A percentile compares a stretch with the other conserved stretches of the same genome.
phyloP scores from a whole-genome alignment of 2,113 vertebrate species.

The Mustelus asterias region DNA sequence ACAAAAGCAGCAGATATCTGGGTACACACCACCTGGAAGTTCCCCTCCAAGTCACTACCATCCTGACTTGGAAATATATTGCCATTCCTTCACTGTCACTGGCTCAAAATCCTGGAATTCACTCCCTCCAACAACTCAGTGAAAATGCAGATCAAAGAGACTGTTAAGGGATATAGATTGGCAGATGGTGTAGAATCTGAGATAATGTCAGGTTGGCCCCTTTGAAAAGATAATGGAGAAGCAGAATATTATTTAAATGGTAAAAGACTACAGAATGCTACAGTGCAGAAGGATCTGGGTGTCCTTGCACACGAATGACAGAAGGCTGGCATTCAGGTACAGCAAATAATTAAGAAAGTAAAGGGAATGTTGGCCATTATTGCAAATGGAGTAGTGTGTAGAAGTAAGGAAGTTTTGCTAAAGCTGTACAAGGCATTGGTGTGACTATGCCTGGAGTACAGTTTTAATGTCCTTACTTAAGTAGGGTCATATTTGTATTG shows the following conservation, averaged over 20 bases:
- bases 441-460: background rate
- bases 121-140: no score
- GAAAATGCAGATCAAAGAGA: background rate
- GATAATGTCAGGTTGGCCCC: background rate
- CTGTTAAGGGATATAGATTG: background rate
- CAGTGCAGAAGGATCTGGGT: background rate
- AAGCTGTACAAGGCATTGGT: background rate
- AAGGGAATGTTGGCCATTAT: background rate
- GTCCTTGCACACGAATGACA: background rate
- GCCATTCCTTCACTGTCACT: no score
- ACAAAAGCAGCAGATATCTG: no score
- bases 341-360: background rate
- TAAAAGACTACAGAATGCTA: background rate
- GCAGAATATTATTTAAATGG: no score
- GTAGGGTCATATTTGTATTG: background rate
- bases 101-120: no score
- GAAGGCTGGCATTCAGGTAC: background rate
- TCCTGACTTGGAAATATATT: no score
- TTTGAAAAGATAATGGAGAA: background rate
- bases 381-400: background rate
- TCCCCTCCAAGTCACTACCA: no score
- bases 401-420: background rate
- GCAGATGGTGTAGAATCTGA: background rate
- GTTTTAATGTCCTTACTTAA: background rate
- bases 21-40: no score